Conservation (phyloP, 2,888 invertebrate species). For the Vanessa cardui region DNA sequence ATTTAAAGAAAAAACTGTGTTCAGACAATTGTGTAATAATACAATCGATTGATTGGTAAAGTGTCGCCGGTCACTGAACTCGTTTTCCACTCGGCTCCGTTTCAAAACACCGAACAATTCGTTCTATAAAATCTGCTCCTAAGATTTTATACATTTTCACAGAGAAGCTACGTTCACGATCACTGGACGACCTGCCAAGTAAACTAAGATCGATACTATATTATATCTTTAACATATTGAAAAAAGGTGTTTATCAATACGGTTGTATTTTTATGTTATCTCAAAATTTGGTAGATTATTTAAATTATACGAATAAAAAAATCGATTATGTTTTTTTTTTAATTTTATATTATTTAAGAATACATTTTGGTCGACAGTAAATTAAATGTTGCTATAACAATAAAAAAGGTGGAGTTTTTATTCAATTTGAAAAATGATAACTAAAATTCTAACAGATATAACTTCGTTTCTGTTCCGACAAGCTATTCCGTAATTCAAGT, state of each 20-base stretch:
- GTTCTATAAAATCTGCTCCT: conserved; percentile 49
- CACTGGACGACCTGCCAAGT: background rate
- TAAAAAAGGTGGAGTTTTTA: background rate
- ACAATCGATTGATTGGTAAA: conserved; percentile 57
- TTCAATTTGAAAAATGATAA: background rate
- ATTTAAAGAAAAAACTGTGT: conserved; percentile 2
- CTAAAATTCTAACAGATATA: background rate
- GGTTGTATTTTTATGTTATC: no score
- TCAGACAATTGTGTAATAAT: conserved; percentile 47
- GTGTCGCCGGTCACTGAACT: conserved; percentile 54
- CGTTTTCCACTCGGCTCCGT: conserved; percentile 58
- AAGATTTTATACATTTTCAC: conserved; percentile 4
- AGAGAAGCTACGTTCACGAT: no score
- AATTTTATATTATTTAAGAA: no score
- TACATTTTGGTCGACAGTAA: background rate
- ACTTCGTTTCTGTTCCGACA: conserved; percentile 2
- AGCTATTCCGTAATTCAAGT: conserved; percentile 26
- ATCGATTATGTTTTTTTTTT: no score
- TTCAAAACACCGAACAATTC: conserved; percentile 64
- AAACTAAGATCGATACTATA: background rate
- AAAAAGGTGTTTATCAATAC: no score
- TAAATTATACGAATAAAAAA: no score
- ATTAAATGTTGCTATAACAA: background rate
- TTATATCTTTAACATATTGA: background rate
- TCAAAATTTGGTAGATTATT: no score